phyloP scores from a whole-genome alignment of 2,113 vertebrate genomes.

The Psephotus haematonotus region DNA sequence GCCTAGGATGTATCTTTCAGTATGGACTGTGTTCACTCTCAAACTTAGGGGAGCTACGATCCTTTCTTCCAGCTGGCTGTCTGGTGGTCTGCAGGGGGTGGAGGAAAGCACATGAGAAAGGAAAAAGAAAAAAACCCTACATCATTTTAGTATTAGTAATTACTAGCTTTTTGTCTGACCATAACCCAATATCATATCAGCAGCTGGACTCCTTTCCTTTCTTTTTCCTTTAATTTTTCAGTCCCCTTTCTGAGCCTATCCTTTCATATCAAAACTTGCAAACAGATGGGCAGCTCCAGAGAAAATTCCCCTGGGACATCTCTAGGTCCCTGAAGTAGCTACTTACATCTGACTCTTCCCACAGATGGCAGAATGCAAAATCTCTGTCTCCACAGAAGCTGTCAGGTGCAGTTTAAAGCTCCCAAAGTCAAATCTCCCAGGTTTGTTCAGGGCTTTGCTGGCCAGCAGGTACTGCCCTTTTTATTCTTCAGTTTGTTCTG shows the following conservation, averaged over 20 bases:
- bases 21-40: background rate
- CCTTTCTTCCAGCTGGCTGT: background rate
- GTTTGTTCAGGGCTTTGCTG: background rate
- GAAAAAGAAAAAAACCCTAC: background rate
- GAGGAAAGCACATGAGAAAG: background rate
- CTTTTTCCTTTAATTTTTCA: slow-evolving; percentile 28
- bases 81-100: background rate
- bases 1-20: background rate
- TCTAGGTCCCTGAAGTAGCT: slow-evolving; percentile 33
- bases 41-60: background rate
- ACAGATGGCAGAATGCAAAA: slow-evolving; percentile 35
- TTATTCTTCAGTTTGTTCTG: background rate
- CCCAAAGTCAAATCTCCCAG: background rate
- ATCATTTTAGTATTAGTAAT: background rate
- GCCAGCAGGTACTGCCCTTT: background rate
- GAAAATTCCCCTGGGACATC: slow-evolving; percentile 6
- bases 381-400: background rate
- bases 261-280: slow-evolving; percentile 30
- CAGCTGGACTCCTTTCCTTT: slow-evolving; percentile 30
- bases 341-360: slow-evolving; percentile 50
- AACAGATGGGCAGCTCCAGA: slow-evolving; percentile 60
- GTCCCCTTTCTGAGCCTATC: background rate
- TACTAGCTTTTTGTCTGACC: background rate
- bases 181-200: background rate
- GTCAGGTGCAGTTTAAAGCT: background rate